Evolutionary conservation across 2,113 vertebrate species (phyloP), one percentile per base, ranked within the genome.

Genomic region (Phocoena phocoena): DNA sequence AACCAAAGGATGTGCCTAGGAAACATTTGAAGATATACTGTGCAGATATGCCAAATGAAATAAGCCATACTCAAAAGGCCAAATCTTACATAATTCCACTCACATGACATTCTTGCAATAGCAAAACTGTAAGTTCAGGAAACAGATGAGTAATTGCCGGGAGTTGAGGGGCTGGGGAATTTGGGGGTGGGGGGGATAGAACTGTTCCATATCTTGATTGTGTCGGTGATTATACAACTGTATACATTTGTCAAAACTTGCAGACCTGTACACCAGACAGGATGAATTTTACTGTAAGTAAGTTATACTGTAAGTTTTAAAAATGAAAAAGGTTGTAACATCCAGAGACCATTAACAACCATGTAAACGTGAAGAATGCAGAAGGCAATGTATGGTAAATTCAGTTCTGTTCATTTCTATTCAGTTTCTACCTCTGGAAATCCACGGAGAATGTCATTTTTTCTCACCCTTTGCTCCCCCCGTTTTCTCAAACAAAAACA

Each of bases 371-470:
- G 20, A 92, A 81, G 50, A 70, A 58, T 20, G 7, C 31, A 77
- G 80, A 50, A 50, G 10, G 20, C 53, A 44, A 70, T 13, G 21
- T 33, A 70, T 50, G 10, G 25, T 71, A n/a, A 86, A 80, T 86
- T 74, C 20, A 25, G 13, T 73, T 36, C 36, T 33, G 2, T 88
- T 83, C 14, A 15, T 47, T 63, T 84, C 63, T 58, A 31, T 65
- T 73, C 17, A 79, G 63, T 92, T 81, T 95, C 18, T 74, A n/a
- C 50, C 38, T 83, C 38, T 88, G 41, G 77, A 88, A 83, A 96
- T 83, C 50, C 47, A 83, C 33, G 10, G 26, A 67, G 25, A 96
- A 68, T 7, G 12, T 76, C 47, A 76, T 88, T 76, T 88, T 88
- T 62, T 25, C 33, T 68, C 18, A 6, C 63, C 28, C 9, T 91